Evolutionary conservation across 2,888 invertebrate genomes (phyloP).

Genomic region (Lamellibrachia satsuma): DNA sequence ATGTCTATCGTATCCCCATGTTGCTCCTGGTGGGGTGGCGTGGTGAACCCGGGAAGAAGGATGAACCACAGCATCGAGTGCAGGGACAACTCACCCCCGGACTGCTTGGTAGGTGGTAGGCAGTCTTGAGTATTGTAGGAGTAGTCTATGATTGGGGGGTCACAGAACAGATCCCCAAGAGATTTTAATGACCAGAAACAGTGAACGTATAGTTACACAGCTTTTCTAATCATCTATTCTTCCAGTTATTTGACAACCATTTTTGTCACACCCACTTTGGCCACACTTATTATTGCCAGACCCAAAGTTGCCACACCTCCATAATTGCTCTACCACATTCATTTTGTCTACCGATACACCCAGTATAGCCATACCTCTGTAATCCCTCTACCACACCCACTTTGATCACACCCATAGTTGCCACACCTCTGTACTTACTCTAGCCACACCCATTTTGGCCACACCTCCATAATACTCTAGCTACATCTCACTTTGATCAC

Average conservation of each 20-base stretch:
- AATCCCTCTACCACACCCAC: background rate
- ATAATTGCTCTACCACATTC: background rate
- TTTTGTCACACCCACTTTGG: background rate
- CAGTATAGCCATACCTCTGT: background rate
- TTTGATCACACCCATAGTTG: background rate
- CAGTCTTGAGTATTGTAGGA: background rate
- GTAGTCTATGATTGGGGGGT: background rate
- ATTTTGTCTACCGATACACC: background rate
- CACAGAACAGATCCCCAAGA: background rate
- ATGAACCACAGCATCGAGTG: slow-evolving; percentile 67
- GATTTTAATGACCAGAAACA: no score
- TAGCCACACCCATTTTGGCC: background rate
- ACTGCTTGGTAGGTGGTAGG: slow-evolving; percentile 57
- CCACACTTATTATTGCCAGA: background rate
- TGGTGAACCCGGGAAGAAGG: slow-evolving; percentile 67
- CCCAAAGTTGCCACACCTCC: background rate
- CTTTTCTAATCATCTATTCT: no score
- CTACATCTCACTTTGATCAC: no score
- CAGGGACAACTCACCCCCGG: slow-evolving; percentile 67
- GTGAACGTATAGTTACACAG: no score
- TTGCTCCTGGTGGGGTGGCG: slow-evolving; percentile 67
- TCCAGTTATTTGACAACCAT: background rate
- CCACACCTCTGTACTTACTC: background rate
- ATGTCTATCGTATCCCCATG: slow-evolving; percentile 67
- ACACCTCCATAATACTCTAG: no score